Percentiles rank a stretch among this genome's conserved stretches.
Conservation (phyloP, 2,888 invertebrate genomes). For the Pilophorus perplexus region DNA sequence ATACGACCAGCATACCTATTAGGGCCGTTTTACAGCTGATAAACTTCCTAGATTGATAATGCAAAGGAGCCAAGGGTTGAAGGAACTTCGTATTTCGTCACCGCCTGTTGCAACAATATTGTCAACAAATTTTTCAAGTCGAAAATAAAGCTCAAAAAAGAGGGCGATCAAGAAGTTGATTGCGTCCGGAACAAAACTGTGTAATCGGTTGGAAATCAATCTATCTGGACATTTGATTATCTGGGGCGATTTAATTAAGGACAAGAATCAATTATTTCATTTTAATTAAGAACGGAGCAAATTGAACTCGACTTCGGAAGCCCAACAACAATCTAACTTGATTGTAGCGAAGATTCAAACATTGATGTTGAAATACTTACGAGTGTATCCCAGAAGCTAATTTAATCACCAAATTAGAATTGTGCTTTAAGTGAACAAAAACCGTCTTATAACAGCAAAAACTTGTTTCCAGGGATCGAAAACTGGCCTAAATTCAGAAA, state of each 20-base stretch:
- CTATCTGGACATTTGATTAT: no score
- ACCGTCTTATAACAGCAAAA: no score
- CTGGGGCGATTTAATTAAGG: conserved; percentile 1
- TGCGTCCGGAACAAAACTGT: no score
- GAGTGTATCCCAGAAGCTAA: no score
- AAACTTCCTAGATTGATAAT: conserved; percentile 18
- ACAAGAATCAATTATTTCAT: not conserved
- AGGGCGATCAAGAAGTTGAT: no score
- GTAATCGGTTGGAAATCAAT: no score
- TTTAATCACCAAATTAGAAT: no score
- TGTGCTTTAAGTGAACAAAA: no score
- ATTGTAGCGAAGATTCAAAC: not conserved
- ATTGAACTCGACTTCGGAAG: not conserved
- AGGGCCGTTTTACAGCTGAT: conserved; percentile 1
- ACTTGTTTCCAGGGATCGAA: no score
- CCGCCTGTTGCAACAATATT: not conserved
- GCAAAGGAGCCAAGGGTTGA: conserved; percentile 1
- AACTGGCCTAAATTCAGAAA: no score
- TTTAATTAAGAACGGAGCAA: not conserved
- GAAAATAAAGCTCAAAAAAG: no score
- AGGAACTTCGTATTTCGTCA: not conserved
- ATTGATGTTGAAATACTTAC: not conserved
- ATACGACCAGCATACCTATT: conserved; percentile 6
- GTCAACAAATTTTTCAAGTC: not conserved
- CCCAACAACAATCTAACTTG: not conserved